A percentile compares a stretch with the other conserved stretches of the same genome.
phyloP scores from a whole-genome alignment of 1,140 invertebrate genomes.

The Trypoxylus dichotomus region DNA sequence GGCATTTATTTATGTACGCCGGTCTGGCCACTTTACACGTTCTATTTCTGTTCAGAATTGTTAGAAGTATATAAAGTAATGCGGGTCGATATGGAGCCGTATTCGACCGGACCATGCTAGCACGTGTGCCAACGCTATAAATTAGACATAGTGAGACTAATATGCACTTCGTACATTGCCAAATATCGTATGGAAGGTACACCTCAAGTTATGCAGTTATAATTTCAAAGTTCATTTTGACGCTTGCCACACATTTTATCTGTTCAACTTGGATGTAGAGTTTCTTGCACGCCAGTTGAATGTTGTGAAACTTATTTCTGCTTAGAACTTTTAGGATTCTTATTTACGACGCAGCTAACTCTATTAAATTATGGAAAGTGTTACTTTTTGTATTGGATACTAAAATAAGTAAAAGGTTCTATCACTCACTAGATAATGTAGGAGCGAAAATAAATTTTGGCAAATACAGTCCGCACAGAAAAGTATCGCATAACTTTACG shows the following conservation, averaged over 20 bases:
- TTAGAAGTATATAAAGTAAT: conserved; percentile 14
- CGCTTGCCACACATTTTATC: conserved; percentile 3
- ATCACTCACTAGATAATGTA: too few relatives aligned
- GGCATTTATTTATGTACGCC: conserved; percentile 9
- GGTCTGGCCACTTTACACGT: neutral
- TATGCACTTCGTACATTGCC: neutral
- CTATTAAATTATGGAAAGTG: too few relatives aligned
- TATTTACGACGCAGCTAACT: too few relatives aligned
- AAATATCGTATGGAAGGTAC: neutral
- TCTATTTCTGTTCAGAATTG: neutral
- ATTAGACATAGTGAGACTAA: neutral
- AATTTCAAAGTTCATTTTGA: neutral
- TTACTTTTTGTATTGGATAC: too few relatives aligned
- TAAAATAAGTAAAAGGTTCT: too few relatives aligned
- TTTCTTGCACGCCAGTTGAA: neutral
- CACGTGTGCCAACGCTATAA: neutral
- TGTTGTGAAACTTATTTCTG: neutral
- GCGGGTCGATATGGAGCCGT: neutral
- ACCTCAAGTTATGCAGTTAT: neutral
- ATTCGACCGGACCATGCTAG: neutral
- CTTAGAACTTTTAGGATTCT: too few relatives aligned
- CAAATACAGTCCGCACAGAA: too few relatives aligned
- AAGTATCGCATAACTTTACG: too few relatives aligned
- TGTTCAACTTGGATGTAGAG: neutral
- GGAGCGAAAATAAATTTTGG: too few relatives aligned